Conservation (phyloP, 2,888 invertebrate genomes). For the Acheta domesticus region DNA sequence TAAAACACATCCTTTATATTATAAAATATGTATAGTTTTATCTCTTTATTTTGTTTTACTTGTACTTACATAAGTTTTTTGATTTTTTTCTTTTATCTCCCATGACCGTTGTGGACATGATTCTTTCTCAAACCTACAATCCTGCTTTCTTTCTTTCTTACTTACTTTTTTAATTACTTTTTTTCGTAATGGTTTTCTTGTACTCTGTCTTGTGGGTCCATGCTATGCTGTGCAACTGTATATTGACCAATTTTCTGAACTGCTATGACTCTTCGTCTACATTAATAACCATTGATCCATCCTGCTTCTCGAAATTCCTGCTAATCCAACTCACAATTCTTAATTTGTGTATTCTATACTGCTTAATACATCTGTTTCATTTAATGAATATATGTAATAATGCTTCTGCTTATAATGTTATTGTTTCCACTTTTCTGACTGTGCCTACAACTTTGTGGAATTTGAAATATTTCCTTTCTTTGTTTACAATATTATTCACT, state of each 20-base stretch:
- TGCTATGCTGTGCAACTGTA: neutral
- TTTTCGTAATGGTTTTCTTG: neutral
- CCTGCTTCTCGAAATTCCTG: too few species aligned
- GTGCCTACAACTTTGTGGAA: too few species aligned
- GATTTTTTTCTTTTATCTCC: constrained; percentile 38
- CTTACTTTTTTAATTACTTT: neutral
- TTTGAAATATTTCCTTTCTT: too few species aligned
- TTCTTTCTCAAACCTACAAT: neutral
- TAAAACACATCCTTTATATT: neutral
- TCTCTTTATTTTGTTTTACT: constrained; percentile 37
- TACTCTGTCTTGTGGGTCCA: neutral
- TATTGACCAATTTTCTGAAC: constrained; percentile 19
- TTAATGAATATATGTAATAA: too few species aligned
- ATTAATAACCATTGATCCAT: too few species aligned
- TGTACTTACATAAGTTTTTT: constrained; percentile 31
- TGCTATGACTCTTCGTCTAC: neutral
- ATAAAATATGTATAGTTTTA: constrained; percentile 4
- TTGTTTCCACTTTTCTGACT: too few species aligned
- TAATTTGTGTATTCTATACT: too few species aligned
- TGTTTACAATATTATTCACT: too few species aligned
- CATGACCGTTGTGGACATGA: constrained; percentile 9
- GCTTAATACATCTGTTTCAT: too few species aligned
- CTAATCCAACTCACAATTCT: too few species aligned
- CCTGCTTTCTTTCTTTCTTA: neutral
- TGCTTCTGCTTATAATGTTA: too few species aligned